Evolutionary conservation across 2,113 vertebrate species (phyloP), one percentile per base, ranked within the genome.

Genomic region (Apodemus sylvaticus): DNA sequence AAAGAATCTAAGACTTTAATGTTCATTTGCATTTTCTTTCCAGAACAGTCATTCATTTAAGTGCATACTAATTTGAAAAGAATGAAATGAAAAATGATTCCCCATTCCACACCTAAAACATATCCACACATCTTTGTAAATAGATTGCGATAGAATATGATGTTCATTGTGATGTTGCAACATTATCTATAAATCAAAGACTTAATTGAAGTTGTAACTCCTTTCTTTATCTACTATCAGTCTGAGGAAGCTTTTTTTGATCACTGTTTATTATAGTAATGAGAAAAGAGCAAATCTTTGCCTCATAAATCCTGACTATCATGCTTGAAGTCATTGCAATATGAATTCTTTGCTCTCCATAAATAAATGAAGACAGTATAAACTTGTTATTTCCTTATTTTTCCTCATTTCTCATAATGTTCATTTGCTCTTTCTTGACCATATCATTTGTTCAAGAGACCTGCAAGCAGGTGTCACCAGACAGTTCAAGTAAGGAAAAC

Each of bases 151-250:
- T 86, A 78, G 78, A 96, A 95, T 94, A 78, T 86, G 64, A 92
- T 96, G 60, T 78, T 96, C 89, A 91, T 94, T 92, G 39, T 90
- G 71, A 95, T 91, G 51, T 97, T 96, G 73, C 68, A 91, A 76
- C 77, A 86, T 96, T 94, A 92, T 94, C 78, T 94, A 78, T 97
- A 97, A 97, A 97, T 98, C 93, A 95, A 79, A 86, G 94, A 96
- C 5, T 39, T 94, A 95, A 97, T 96, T 98, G 93, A 94, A 97
- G 76, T 86, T 94, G 53, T 86, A 93, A 39, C 91, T 96, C 24
- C 70, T 34, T 95, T 96, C 81, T 58, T 96, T 93, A 89, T 94
- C 91, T 97, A 45, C 86, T 42, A 2, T 95, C 97, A 97, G 91
- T 94, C 90, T 96, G 91, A 94, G 83, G 86, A 97, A 82, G 86